These are phyloP conservation scores for Clarias macrocephalus DNA, from an alignment of 2,113 vertebrate genomes.

Conservation along the genomic window DNA sequence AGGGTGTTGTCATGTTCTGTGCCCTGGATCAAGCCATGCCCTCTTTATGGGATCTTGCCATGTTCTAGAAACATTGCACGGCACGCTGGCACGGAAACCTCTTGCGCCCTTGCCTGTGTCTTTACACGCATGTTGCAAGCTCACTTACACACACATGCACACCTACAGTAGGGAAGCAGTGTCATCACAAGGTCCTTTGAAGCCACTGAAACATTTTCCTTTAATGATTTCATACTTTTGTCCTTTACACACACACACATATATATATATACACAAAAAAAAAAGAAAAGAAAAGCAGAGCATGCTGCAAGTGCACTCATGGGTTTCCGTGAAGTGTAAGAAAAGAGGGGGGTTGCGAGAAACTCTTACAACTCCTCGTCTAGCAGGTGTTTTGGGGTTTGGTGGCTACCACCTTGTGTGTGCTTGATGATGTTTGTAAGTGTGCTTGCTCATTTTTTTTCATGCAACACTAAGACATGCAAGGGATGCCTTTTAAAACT, in stretches of 20 bases:
- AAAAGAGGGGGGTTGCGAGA: background rate
- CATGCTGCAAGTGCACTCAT: background rate
- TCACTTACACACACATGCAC: background rate
- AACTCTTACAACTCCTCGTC: constrained; percentile 20
- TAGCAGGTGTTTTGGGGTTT: constrained; percentile 49
- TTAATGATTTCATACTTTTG: constrained; percentile 4
- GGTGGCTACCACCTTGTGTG: constrained; percentile 23
- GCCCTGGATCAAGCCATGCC: too few relatives aligned
- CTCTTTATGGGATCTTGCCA: background rate
- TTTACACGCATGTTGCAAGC: background rate
- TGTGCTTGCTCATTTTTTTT: constrained; percentile 44
- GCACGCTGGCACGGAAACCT: background rate
- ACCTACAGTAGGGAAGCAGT: background rate
- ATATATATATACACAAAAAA: too few relatives aligned
- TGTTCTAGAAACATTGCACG: background rate
- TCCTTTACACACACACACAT: background rate
- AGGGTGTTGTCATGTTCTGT: background rate
- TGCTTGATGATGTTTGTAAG: constrained; percentile 9
- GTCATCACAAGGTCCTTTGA: background rate
- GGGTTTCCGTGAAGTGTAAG: constrained; percentile 14
- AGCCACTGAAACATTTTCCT: background rate
- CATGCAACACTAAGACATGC: constrained; percentile 1
- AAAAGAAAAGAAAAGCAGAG: background rate
- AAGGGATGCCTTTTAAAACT: background rate
- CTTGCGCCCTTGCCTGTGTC: background rate